phyloP scores from a whole-genome alignment of 1,140 invertebrate genomes.

The Procambarus virginalis region DNA sequence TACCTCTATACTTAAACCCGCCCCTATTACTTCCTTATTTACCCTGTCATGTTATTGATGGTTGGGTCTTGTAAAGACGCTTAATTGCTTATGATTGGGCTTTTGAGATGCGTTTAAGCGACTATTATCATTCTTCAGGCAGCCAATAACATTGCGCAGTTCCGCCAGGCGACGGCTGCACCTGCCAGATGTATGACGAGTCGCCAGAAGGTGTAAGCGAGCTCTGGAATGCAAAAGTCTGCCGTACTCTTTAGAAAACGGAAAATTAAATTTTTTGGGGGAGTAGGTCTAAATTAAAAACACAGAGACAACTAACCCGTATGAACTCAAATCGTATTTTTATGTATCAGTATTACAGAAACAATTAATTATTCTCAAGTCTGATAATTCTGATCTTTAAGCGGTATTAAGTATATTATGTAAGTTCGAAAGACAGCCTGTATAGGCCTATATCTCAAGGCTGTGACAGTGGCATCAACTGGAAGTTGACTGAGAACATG shows the following conservation, averaged over 20 bases:
- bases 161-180: not conserved
- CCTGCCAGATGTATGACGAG: not conserved
- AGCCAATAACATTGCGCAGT: constrained; percentile 5
- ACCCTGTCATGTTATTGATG: too few relatives aligned
- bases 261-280: not conserved
- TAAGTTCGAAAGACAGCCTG: too few relatives aligned
- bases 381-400: too few relatives aligned
- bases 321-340: too few relatives aligned
- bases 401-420: too few relatives aligned
- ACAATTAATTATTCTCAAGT: too few relatives aligned
- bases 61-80: too few relatives aligned
- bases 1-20: not conserved
- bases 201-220: not conserved
- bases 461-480: not conserved
- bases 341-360: too few relatives aligned
- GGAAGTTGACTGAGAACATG: not conserved
- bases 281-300: not conserved
- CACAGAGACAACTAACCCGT: too few relatives aligned
- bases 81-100: too few relatives aligned
- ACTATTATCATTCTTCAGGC: not conserved
- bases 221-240: not conserved
- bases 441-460: too few relatives aligned
- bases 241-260: not conserved
- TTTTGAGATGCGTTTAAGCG: not conserved
- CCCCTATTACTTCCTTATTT: not conserved